These are phyloP conservation scores for Leucophenga varia DNA, from an alignment of 1,140 invertebrate genomes.

Conservation along the genomic window DNA sequence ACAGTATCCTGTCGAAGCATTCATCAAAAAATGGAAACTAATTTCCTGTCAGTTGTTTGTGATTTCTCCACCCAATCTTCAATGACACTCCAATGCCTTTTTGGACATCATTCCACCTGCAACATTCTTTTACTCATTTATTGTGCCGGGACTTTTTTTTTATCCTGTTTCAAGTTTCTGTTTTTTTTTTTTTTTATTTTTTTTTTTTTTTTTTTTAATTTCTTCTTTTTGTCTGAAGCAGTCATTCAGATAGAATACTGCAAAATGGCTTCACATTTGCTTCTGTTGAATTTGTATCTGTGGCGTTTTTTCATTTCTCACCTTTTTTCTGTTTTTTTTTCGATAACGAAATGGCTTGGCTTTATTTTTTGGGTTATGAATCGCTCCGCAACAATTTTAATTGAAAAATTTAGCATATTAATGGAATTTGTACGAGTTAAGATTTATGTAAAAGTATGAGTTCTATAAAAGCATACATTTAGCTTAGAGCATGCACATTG, in stretches of 20 bases:
- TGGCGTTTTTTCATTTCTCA: no score
- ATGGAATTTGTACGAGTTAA: no score
- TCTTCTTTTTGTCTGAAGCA: neutral
- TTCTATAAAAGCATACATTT: no score
- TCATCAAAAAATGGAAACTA: slow-evolving; percentile 56
- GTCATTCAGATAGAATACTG: no score
- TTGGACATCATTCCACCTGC: slow-evolving; percentile 5
- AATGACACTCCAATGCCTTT: slow-evolving; percentile 7
- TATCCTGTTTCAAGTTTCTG: slow-evolving; percentile 45
- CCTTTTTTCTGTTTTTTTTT: slow-evolving; percentile 26
- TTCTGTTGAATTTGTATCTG: slow-evolving; percentile 36
- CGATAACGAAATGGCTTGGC: slow-evolving; percentile 31
- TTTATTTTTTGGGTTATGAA: no score
- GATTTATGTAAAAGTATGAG: no score
- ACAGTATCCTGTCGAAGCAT: slow-evolving; percentile 56
- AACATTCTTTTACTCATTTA: slow-evolving; percentile 9
- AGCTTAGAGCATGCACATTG: no score
- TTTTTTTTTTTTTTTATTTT: slow-evolving; percentile 25
- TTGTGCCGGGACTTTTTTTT: slow-evolving; percentile 22
- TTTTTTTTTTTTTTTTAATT: slow-evolving; percentile 14
- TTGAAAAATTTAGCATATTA: slow-evolving; percentile 54
- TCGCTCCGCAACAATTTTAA: slow-evolving; percentile 51
- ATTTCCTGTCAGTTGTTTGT: slow-evolving; percentile 54
- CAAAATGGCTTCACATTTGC: slow-evolving; percentile 23
- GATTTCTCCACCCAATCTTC: neutral